These are phyloP conservation scores for Cyphomyrmex costatus DNA, from an alignment of 1,140 invertebrate species.

Conservation along the genomic window DNA sequence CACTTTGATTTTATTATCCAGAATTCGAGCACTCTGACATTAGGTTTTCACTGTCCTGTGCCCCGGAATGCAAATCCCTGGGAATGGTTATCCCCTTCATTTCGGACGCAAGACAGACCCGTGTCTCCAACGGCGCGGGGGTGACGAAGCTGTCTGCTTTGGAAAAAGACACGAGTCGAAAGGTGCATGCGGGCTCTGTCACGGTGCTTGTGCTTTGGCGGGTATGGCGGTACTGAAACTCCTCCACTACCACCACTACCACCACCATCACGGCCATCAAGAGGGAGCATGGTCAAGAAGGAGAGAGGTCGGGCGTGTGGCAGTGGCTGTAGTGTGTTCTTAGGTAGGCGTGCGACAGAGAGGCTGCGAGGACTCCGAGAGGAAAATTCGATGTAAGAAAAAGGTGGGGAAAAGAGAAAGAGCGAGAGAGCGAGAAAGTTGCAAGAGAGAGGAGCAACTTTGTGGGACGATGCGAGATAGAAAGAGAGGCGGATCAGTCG, in stretches of 20 bases:
- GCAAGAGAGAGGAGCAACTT: slow-evolving; percentile 36
- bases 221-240: slow-evolving; percentile 85
- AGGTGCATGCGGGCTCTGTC: slow-evolving; percentile 66
- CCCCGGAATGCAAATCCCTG: background rate
- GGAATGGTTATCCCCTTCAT: background rate
- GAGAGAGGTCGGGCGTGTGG: slow-evolving; percentile 73
- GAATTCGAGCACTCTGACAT: background rate
- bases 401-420: slow-evolving; percentile 54
- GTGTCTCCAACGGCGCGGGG: slow-evolving; percentile 1
- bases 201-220: slow-evolving; percentile 83
- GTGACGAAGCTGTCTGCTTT: slow-evolving; percentile 1
- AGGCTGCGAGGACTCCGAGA: slow-evolving; percentile 57
- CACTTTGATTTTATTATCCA: slow-evolving; percentile 10
- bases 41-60: background rate
- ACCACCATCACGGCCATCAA: slow-evolving; percentile 45
- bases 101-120: background rate
- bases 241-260: slow-evolving; percentile 68
- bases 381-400: slow-evolving; percentile 82
- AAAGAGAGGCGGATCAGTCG: slow-evolving; percentile 49
- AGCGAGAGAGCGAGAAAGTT: slow-evolving; percentile 42
- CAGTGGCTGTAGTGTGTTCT: slow-evolving; percentile 71
- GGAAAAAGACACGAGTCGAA: slow-evolving; percentile 50
- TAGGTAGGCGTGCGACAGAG: slow-evolving; percentile 81
- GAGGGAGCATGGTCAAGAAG: slow-evolving; percentile 61
- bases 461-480: slow-evolving; percentile 46